Conservation (phyloP, 2,888 invertebrate species). For the Hipparchia semele region DNA sequence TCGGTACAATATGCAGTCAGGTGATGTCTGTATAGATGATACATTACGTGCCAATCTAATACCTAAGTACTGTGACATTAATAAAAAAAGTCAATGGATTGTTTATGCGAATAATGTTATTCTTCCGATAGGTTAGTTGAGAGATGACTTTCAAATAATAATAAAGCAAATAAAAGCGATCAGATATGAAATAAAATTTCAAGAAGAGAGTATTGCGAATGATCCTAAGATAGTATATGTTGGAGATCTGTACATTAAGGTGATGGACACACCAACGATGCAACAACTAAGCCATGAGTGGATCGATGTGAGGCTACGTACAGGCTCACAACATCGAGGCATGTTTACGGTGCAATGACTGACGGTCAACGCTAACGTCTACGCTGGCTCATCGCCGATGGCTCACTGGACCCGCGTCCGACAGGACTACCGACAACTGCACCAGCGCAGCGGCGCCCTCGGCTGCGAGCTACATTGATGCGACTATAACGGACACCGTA, state of each 20-base stretch:
- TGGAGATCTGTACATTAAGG: constrained; percentile 60
- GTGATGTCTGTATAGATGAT: constrained; percentile 34
- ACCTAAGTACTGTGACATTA: constrained; percentile 56
- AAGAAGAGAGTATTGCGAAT: constrained; percentile 59
- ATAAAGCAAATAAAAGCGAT: constrained; percentile 62
- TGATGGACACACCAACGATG: constrained; percentile 74
- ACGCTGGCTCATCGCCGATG: constrained; percentile 57
- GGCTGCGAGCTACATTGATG: background rate
- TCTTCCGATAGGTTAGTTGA: constrained; percentile 62
- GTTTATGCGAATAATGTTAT: constrained; percentile 53
- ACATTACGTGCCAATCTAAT: constrained; percentile 67
- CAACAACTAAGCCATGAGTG: constrained; percentile 78
- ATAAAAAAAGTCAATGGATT: constrained; percentile 42
- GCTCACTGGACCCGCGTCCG: constrained; percentile 37
- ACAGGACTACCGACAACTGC: background rate
- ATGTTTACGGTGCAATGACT: constrained; percentile 65
- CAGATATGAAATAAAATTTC: constrained; percentile 65
- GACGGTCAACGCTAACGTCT: constrained; percentile 58
- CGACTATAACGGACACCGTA: constrained; percentile 4
- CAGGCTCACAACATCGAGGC: constrained; percentile 73
- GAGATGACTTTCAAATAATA: constrained; percentile 59
- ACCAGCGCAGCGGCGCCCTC: constrained; percentile 13
- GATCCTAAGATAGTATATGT: constrained; percentile 62
- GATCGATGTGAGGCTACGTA: constrained; percentile 68
- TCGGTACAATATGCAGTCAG: constrained; percentile 7